These are phyloP conservation scores for Pterocles orientalis DNA, from an alignment of 2,113 vertebrate genomes.

Conservation along the genomic window DNA sequence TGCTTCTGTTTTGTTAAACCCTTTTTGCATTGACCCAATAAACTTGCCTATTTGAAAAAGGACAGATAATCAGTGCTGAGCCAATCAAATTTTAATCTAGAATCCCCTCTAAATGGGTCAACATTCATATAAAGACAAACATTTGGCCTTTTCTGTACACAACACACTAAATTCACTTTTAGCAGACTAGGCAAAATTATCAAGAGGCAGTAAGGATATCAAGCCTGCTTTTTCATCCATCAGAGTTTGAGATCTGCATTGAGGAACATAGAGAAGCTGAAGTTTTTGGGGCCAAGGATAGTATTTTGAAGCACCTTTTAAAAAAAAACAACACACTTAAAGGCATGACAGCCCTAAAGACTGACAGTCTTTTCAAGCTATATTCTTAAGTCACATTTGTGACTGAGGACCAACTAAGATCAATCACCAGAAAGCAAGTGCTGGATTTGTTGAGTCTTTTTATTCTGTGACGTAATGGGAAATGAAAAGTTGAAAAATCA, in stretches of 20 bases:
- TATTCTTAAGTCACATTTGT: background rate
- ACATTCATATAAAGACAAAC: background rate
- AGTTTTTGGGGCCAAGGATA: background rate
- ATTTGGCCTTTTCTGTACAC: background rate
- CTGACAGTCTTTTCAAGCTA: background rate
- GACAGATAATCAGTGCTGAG: background rate
- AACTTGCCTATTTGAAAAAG: background rate
- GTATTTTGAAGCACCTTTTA: background rate
- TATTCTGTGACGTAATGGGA: background rate
- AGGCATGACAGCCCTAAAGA: background rate
- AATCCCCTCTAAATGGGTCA: conserved; percentile 1
- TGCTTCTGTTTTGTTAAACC: conserved; percentile 16
- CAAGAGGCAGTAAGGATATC: background rate
- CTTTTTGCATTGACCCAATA: background rate
- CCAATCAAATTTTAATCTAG: conserved; percentile 8
- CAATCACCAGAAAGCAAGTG: background rate
- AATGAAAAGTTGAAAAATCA: background rate
- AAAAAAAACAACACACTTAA: background rate
- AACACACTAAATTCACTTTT: background rate
- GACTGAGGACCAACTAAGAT: background rate
- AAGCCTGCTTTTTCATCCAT: background rate
- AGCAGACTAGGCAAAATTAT: background rate
- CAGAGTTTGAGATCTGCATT: background rate
- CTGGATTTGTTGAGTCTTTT: background rate
- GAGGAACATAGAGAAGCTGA: background rate